Evolutionary conservation across 2,888 invertebrate species (phyloP).

Genomic region (Arrhopalites spinosus): DNA sequence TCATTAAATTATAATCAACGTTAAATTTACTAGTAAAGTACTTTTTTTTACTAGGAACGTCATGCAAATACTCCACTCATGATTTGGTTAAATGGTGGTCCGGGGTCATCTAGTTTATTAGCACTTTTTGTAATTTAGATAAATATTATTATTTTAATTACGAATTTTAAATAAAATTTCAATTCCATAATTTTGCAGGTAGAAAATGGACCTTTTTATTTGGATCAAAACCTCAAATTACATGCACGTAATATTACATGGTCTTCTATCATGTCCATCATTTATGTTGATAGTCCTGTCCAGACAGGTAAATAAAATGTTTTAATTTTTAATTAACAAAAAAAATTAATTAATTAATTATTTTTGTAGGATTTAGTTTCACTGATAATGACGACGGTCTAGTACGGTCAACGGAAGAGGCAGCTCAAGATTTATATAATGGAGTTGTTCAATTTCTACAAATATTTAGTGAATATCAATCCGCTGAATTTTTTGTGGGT

Average conservation of each 20-base stretch:
- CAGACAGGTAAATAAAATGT: conserved; percentile 65
- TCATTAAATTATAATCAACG: not conserved
- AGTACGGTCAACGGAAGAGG: conserved; percentile 75
- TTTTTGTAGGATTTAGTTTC: conserved; percentile 77
- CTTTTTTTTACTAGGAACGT: conserved; percentile 19
- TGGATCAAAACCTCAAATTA: conserved; percentile 59
- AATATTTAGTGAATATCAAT: conserved; percentile 75
- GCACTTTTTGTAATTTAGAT: not conserved
- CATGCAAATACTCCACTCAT: conserved; percentile 59
- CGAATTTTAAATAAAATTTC: not conserved
- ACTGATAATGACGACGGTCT: conserved; percentile 77
- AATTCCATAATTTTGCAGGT: conserved; percentile 61
- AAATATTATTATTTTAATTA: not conserved
- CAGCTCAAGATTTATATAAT: conserved; percentile 72
- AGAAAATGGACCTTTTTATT: conserved; percentile 67
- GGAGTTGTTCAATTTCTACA: conserved; percentile 80
- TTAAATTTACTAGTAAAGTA: not conserved
- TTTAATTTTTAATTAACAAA: not conserved
- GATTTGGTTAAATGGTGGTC: conserved; percentile 67
- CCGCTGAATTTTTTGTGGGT: conserved; percentile 79
- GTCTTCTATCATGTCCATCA: conserved; percentile 76
- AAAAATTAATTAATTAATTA: not conserved
- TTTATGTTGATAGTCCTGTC: conserved; percentile 91
- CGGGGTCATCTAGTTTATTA: conserved; percentile 58
- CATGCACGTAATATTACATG: conserved; percentile 74